A percentile compares a stretch with the other conserved stretches of the same genome.
Conservation (phyloP, 2,797 vertebrate species). For the Poecilia wingei region DNA sequence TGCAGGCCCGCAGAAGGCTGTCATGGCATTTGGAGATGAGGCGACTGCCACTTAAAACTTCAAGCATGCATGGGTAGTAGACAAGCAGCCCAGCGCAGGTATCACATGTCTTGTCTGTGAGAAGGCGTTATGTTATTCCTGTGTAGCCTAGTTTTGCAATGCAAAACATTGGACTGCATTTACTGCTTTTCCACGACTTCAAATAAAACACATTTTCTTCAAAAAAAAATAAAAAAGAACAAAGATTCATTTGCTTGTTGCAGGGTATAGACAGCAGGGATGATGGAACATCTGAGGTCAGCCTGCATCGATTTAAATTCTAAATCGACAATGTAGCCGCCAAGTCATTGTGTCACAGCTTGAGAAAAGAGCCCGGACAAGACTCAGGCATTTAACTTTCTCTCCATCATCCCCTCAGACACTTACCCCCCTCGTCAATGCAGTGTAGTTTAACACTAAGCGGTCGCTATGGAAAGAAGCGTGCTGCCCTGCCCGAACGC, state of each 20-base stretch:
- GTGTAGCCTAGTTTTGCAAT: conserved; percentile 34
- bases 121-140: conserved; percentile 61
- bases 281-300: conserved; percentile 25
- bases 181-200: conserved; percentile 7
- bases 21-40: conserved; percentile 58
- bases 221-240: neutral
- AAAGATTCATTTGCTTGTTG: conserved; percentile 12
- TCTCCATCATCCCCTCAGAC: conserved; percentile 41
- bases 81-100: conserved; percentile 59
- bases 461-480: conserved; percentile 46
- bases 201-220: neutral
- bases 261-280: neutral
- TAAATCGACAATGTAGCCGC: conserved; percentile 17
- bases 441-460: neutral
- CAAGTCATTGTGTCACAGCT: conserved; percentile 10
- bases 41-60: conserved; percentile 62
- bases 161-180: conserved; percentile 39
- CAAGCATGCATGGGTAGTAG: conserved; percentile 59
- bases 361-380: conserved; percentile 1
- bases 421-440: conserved; percentile 11
- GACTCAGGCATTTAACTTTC: conserved; percentile 17
- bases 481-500: conserved; percentile 48
- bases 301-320: conserved; percentile 18
- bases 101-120: conserved; percentile 51
- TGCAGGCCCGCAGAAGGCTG: conserved; percentile 38